Base-by-base conservation (phyloP, 2,888 invertebrate species). In the Aphodius granarius region DNA sequence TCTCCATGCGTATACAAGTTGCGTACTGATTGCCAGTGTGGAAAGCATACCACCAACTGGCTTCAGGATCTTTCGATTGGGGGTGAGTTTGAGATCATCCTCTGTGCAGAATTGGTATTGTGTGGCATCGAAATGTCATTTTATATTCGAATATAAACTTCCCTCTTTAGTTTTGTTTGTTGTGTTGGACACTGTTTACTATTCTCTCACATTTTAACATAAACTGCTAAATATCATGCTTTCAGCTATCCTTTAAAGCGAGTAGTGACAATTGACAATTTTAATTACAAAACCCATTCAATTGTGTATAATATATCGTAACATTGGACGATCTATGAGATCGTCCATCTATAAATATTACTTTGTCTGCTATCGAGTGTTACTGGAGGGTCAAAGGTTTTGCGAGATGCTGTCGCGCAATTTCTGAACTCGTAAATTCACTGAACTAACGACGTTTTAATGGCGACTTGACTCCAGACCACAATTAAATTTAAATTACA, bases 401-500 rank as follows among this genome's bases (percentile, higher is more conserved):
- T 20, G 22, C 68, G 22, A n/a, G n/a, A 68, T 16, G 68, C 20
- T 68, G 68, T 68, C 68, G 68, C 68, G 22, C 68, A 68, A 68
- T 68, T 68, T 68, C 19, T n/a, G 68, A 21, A 20, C 66, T 18
- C 21, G 20, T 20, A 22, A 68, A 22, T 68, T 68, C 68, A 22
- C 68, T 68, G 20, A 68, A 68, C 21, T 68, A 68, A 68, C 68
- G 68, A 68, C 68, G 68, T 68, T 68, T 68, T 68, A 68, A 68
- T 68, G 68, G 68, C 68, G 68, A 68, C 68, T 68, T 68, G 68
- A 68, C 68, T 68, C 22, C 68, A 68, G 68, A 68, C 68, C 68
- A 68, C 68, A 68, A 68, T 68, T 68, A 68, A 68, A 68, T 68
- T 68, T 68, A 68, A 68, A 68, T 68, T 68, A 68, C 68, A 68